A percentile compares a stretch with the other conserved stretches of the same genome.
Conservation (phyloP, 2,113 vertebrate species). For the Mesitornis unicolor region DNA sequence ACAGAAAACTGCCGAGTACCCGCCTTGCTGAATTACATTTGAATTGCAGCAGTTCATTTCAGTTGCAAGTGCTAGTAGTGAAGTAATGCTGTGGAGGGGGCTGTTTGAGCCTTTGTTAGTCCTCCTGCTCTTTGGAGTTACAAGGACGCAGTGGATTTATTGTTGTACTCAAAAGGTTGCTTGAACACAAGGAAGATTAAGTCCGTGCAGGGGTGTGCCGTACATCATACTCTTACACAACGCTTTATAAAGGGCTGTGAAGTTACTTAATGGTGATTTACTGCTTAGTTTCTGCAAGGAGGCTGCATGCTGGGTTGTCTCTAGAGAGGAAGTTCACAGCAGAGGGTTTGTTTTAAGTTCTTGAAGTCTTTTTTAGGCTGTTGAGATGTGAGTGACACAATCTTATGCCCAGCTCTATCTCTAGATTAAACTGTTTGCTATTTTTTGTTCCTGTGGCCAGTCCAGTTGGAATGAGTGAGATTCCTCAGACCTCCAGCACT, state of each 20-base stretch:
- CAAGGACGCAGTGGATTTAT: background rate
- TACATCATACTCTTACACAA: background rate
- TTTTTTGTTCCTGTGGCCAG: background rate
- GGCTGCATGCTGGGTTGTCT: background rate
- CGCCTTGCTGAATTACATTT: background rate
- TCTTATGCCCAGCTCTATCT: background rate
- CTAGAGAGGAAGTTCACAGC: background rate
- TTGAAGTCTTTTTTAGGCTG: background rate
- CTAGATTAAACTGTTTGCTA: background rate
- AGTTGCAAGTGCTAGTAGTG: background rate
- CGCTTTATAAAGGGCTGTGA: background rate
- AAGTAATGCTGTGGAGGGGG: background rate
- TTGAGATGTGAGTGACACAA: background rate
- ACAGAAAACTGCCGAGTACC: accelerated
- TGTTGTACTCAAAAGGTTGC: background rate
- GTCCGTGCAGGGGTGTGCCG: accelerated
- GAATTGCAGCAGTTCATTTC: background rate
- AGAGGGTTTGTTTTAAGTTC: background rate
- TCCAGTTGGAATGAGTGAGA: background rate
- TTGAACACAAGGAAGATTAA: background rate
- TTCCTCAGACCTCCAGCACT: background rate
- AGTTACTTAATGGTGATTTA: background rate
- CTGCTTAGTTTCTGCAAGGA: background rate
- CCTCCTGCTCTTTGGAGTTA: background rate
- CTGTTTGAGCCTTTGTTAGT: background rate